Percentiles rank a stretch among this genome's conserved stretches.
Conservation (phyloP, 2,797 vertebrate genomes). For the Diplodus sargus region DNA sequence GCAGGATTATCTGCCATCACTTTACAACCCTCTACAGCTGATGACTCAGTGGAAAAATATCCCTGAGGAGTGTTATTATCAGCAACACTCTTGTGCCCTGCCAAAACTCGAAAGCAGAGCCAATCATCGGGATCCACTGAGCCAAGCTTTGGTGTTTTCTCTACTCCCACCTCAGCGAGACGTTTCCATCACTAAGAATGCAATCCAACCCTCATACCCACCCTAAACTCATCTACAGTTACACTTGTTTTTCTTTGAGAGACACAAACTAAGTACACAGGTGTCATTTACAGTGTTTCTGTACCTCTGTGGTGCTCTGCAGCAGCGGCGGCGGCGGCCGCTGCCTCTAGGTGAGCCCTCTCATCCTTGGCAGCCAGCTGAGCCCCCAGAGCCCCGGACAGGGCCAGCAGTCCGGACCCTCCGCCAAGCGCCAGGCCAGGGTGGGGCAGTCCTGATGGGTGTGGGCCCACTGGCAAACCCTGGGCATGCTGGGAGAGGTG, state of each 20-base stretch:
- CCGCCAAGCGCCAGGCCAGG: constrained; percentile 86
- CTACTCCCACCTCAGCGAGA: constrained; percentile 21
- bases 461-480: constrained; percentile 89
- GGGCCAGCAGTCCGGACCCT: constrained; percentile 88
- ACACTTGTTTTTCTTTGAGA: constrained; percentile 10
- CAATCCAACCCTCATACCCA: constrained; percentile 21
- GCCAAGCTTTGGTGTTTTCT: constrained; percentile 43
- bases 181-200: constrained; percentile 31
- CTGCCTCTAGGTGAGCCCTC: constrained; percentile 86
- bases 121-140: constrained; percentile 46
- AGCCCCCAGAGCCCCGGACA: constrained; percentile 90
- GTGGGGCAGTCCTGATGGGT: constrained; percentile 88
- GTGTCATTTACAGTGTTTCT: neutral
- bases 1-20: constrained; percentile 53
- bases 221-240: constrained; percentile 19
- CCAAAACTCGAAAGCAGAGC: constrained; percentile 50
- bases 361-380: constrained; percentile 92
- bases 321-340: constrained; percentile 72
- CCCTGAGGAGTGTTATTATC: constrained; percentile 54
- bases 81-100: constrained; percentile 40
- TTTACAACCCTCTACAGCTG: constrained; percentile 53
- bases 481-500: constrained; percentile 94
- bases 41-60: constrained; percentile 64
- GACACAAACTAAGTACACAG: constrained; percentile 1
- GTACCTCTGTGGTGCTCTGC: constrained; percentile 90